phyloP scores from a whole-genome alignment of 2,888 invertebrate species.

The Drosophila sordidula region DNA sequence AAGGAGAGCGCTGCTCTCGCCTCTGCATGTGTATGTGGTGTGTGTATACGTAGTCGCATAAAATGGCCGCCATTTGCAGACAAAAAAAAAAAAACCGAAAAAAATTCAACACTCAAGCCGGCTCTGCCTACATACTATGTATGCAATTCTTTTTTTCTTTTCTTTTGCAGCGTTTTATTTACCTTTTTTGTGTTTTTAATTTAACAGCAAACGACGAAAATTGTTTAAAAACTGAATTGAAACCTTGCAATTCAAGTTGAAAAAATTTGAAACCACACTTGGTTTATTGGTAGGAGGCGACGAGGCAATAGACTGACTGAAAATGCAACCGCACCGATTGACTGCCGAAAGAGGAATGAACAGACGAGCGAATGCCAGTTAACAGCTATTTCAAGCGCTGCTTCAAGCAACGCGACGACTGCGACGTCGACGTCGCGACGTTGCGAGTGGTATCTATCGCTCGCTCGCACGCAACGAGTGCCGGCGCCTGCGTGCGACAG shows the following conservation, averaged over 20 bases:
- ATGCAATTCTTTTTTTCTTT: conserved; percentile 2
- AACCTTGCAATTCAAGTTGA: conserved; percentile 48
- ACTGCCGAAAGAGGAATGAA: conserved; percentile 76
- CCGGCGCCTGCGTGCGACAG: conserved; percentile 65
- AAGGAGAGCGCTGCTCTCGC: conserved; percentile 27
- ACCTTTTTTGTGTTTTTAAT: conserved; percentile 57
- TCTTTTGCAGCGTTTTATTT: conserved; percentile 21
- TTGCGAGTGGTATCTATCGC: conserved; percentile 29
- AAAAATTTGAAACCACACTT: conserved; percentile 50
- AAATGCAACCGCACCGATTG: conserved; percentile 66
- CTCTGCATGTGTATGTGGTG: conserved; percentile 7
- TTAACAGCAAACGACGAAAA: conserved; percentile 50
- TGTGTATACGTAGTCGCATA: conserved; percentile 41
- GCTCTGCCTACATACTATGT: conserved; percentile 4
- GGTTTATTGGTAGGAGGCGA: conserved; percentile 45
- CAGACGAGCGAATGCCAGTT: conserved; percentile 65
- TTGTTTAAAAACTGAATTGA: conserved; percentile 43
- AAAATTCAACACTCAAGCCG: conserved; percentile 43
- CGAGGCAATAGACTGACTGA: conserved; percentile 50
- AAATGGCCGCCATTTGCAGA: conserved; percentile 62
- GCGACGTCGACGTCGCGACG: conserved; percentile 14
- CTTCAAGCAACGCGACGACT: conserved; percentile 36
- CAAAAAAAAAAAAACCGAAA: conserved; percentile 27
- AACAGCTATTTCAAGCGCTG: conserved; percentile 67
- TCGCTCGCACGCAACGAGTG: conserved; percentile 30